A percentile compares a stretch with the other conserved stretches of the same genome.
These are phyloP conservation scores for Ptilorrhoa leucosticta DNA, from an alignment of 2,113 vertebrate genomes.

Conservation along the genomic window DNA sequence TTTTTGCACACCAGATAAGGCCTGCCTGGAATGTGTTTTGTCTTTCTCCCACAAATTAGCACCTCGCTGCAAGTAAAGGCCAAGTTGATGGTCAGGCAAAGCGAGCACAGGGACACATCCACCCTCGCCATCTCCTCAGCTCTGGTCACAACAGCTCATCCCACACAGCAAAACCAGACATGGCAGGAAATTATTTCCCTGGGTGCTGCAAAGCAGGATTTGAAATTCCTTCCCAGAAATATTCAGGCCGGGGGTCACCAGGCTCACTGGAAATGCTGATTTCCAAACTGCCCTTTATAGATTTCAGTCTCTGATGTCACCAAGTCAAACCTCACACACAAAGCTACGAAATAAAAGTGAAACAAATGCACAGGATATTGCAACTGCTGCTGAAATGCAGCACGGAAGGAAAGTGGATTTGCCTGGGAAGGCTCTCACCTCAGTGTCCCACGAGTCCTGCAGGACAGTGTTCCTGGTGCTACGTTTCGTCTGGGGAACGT, in stretches of 20 bases:
- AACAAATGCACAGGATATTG: neutral
- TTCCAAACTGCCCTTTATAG: neutral
- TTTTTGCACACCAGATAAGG: neutral
- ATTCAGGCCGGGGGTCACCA: neutral
- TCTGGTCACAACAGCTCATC: neutral
- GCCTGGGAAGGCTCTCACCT: slow-evolving; percentile 74
- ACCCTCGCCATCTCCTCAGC: neutral
- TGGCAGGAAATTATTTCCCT: neutral
- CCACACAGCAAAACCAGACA: neutral
- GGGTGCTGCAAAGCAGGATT: neutral
- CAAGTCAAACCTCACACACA: neutral
- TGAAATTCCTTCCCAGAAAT: neutral
- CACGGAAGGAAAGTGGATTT: accelerated
- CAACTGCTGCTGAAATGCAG: neutral
- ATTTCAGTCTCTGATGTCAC: neutral
- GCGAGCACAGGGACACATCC: neutral
- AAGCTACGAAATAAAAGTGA: no score
- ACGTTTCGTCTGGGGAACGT: slow-evolving; percentile 85
- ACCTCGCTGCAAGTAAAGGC: neutral
- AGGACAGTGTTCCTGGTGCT: slow-evolving; percentile 77
- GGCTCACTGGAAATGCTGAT: neutral
- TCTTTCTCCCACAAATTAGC: neutral
- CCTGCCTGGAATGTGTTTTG: neutral
- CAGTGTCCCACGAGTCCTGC: slow-evolving; percentile 91
- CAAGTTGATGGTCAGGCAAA: neutral